Evolutionary conservation across 2,888 invertebrate genomes (phyloP), one percentile per base, ranked within the genome.

Genomic region (Thymelicus lineola): DNA sequence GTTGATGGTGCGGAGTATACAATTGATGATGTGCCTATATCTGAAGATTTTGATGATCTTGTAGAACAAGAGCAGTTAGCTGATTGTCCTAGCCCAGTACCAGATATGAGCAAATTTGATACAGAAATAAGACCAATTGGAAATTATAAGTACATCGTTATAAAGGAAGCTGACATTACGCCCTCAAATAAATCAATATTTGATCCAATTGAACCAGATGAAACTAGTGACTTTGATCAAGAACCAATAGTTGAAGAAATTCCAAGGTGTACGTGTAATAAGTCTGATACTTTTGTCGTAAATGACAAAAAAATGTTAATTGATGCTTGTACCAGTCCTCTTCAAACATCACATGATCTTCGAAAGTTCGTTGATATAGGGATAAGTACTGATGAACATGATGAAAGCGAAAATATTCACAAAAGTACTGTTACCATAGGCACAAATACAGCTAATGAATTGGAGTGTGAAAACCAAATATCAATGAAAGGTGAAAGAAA

Each of bases 71-170:
- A 71, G 46, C 71, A 53, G 57, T 76, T 46, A 46, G 20, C 45
- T 28, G 61, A 20, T 35, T 46, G 61, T n/a, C 28, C 28, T n/a
- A 46, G 46, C 28, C 61, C 61, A 35, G 46, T 46, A 14, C 20
- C 59, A 38, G 66, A 50, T 15, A 9, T 50, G 36, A 10, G 46
- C 42, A 38, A 75, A 71, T 64, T 72, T 64, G 74, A 77, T 72
- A 64, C 66, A 20, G 74, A 75, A 58, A 82, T 76, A 28, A 85
- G 80, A 70, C 81, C 84, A 45, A 77, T 80, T 50, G 70, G n/a
- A 67, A 62, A 38, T 10, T 28, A 42, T 67, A 76, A 55, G 66
- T 36, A 38, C 14, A 38, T 35, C 12, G 45, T n/a, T 57, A 12
- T 57, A 28, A 55, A 57, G 20, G 36, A 38, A 38, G 35, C 14